These are phyloP conservation scores for Phortica okadai DNA, from an alignment of 2,888 invertebrate species.

Conservation along the genomic window DNA sequence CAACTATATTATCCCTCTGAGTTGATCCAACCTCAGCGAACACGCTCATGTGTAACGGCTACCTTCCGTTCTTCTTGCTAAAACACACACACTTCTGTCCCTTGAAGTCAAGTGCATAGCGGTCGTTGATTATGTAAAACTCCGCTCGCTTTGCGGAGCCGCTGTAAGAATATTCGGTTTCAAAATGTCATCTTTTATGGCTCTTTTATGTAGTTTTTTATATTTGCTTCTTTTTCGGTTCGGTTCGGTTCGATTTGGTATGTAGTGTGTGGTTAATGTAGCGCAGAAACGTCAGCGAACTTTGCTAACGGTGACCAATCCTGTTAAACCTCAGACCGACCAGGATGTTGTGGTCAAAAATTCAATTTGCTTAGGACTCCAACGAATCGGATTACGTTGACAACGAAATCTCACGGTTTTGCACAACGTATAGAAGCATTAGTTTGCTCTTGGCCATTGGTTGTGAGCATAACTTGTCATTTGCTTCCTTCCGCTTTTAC, in stretches of 20 bases:
- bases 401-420: not conserved
- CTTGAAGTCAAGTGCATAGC: conserved; percentile 39
- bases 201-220: conserved; percentile 34
- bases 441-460: not conserved
- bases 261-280: conserved; percentile 57
- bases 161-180: conserved; percentile 61
- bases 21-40: not conserved
- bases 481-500: not conserved
- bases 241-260: not conserved
- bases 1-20: conserved; percentile 16
- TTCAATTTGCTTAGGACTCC: conserved; percentile 56
- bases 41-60: conserved; percentile 12
- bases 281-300: conserved; percentile 49
- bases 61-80: not conserved
- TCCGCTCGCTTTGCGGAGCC: conserved; percentile 54
- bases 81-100: not conserved
- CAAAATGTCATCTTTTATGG: conserved; percentile 50
- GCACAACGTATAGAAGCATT: not conserved
- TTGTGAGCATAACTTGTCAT: not conserved
- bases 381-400: not conserved
- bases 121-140: conserved; percentile 59
- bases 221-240: not conserved
- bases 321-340: conserved; percentile 2
- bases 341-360: conserved; percentile 60
- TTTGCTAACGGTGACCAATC: conserved; percentile 60